Evolutionary conservation across 1,140 invertebrate species (phyloP).

Genomic region (Bacillus rossius): DNA sequence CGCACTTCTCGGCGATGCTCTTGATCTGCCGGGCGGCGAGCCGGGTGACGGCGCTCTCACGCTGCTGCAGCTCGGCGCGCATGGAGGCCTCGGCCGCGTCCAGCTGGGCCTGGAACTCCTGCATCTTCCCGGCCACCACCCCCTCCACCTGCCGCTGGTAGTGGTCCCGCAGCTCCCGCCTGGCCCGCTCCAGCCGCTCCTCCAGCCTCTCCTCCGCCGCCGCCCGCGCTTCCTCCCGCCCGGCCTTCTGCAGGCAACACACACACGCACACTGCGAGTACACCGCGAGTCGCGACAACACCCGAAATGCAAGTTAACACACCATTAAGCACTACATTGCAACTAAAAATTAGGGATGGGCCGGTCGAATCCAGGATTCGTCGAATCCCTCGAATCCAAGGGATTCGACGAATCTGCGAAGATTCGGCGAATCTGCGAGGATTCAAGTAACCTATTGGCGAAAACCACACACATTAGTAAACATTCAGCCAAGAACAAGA

Average conservation of each 20-base stretch:
- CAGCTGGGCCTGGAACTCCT: conserved; percentile 70
- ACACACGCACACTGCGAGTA: background rate
- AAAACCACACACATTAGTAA: no score
- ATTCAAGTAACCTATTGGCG: no score
- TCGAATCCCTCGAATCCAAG: no score
- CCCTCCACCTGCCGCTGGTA: conserved; percentile 76
- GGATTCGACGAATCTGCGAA: no score
- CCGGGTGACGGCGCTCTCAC: conserved; percentile 59
- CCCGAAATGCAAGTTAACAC: background rate
- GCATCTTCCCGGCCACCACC: conserved; percentile 65
- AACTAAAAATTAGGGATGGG: no score
- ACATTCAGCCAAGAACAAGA: no score
- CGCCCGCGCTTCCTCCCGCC: conserved; percentile 49
- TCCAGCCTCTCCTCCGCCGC: no score
- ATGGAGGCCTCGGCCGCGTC: conserved; percentile 59
- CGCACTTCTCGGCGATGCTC: conserved; percentile 65
- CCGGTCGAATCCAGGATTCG: no score
- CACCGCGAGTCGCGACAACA: background rate
- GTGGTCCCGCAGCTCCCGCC: conserved; percentile 59
- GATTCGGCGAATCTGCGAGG: no score
- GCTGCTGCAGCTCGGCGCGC: conserved; percentile 55
- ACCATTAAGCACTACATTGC: no score
- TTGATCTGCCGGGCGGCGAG: conserved; percentile 62
- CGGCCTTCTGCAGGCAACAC: conserved; percentile 39
- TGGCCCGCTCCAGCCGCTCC: conserved; percentile 59